Conservation (phyloP, 2,113 vertebrate genomes). For the Hydrolagus affinis region DNA sequence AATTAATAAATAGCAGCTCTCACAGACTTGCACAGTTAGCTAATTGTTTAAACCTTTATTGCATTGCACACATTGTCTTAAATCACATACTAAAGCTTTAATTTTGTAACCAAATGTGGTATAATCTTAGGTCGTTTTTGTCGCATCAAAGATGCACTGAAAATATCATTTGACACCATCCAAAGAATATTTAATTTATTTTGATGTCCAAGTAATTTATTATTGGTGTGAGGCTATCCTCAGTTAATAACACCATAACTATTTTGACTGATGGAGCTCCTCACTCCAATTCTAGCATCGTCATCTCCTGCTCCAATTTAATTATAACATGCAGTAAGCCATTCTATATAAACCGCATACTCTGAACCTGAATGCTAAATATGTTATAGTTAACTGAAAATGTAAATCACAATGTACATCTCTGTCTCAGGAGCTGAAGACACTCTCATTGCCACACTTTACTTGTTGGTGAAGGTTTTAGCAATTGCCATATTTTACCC, state of each 20-base stretch:
- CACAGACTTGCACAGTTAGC: neutral
- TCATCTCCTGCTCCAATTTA: too few relatives aligned
- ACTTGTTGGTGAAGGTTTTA: too few relatives aligned
- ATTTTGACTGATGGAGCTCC: neutral
- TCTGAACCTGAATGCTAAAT: too few relatives aligned
- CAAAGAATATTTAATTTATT: neutral
- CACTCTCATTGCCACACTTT: too few relatives aligned
- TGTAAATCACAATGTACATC: too few relatives aligned
- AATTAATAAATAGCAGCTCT: neutral
- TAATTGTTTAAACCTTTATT: neutral
- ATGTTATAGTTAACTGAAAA: too few relatives aligned
- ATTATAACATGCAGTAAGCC: too few relatives aligned
- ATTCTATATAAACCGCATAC: too few relatives aligned
- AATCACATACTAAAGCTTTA: neutral
- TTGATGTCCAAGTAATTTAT: neutral
- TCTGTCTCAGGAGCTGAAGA: too few relatives aligned
- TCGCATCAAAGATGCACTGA: neutral
- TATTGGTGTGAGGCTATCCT: neutral
- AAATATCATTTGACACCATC: neutral
- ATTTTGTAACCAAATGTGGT: neutral
- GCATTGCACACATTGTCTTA: neutral
- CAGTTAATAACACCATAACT: neutral
- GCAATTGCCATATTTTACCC: too few relatives aligned
- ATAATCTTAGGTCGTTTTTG: neutral
- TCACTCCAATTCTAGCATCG: neutral